phyloP scores from a whole-genome alignment of 2,888 invertebrate species.

The Chrysina gloriosa region DNA sequence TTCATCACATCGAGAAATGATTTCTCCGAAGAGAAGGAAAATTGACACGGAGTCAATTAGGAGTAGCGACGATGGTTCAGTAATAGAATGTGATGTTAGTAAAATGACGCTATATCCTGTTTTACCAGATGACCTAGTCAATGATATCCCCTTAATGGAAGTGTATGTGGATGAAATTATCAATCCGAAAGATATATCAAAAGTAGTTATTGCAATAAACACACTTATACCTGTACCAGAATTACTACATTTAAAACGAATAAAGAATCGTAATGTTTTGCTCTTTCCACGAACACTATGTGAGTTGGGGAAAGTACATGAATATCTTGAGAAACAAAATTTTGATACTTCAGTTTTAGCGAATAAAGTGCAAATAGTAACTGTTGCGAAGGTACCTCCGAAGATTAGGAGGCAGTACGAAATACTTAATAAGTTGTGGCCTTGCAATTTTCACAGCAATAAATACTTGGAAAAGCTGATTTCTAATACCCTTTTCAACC shows the following conservation, averaged over 20 bases:
- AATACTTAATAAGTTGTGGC: conserved; percentile 75
- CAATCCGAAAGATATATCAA: conserved; percentile 73
- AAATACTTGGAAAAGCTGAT: conserved; percentile 77
- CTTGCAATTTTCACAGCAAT: conserved; percentile 87
- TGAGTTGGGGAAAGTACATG: conserved; percentile 53
- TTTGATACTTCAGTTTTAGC: conserved; percentile 67
- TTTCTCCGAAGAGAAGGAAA: conserved; percentile 45
- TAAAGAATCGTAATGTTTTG: conserved; percentile 71
- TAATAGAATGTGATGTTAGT: neutral
- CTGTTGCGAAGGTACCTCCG: conserved; percentile 74
- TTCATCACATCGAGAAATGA: conserved; percentile 11
- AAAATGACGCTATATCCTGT: conserved; percentile 62
- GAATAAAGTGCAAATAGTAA: conserved; percentile 67
- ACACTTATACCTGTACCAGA: conserved; percentile 71
- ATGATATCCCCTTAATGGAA: conserved; percentile 67
- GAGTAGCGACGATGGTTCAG: neutral
- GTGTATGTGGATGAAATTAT: conserved; percentile 73
- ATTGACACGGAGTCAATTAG: conserved; percentile 24
- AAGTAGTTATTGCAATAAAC: conserved; percentile 71
- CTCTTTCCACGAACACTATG: conserved; percentile 63
- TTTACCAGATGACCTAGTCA: conserved; percentile 68
- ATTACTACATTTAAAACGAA: conserved; percentile 80
- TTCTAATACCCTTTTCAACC: conserved; percentile 71
- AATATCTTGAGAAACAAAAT: conserved; percentile 63
- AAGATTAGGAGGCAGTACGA: conserved; percentile 76